Evolutionary conservation across 2,113 vertebrate species (phyloP).

Genomic region (Atractosteus spatula): DNA sequence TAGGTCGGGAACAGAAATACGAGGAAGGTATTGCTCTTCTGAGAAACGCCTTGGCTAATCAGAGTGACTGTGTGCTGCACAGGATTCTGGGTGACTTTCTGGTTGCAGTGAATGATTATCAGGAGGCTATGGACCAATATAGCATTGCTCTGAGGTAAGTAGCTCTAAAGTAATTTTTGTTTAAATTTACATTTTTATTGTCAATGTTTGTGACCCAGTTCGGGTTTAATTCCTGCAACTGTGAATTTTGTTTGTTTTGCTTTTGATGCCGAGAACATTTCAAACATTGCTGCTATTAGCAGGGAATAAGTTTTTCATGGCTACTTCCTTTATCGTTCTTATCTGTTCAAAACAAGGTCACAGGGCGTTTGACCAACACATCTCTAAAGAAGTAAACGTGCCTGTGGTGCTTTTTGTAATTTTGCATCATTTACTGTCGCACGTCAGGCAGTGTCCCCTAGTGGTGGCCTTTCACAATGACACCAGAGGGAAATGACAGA

Average conservation of each 20-base stretch:
- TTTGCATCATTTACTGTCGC: background rate
- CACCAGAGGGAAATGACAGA: background rate
- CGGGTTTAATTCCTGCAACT: too few relatives aligned
- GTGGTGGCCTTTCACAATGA: background rate
- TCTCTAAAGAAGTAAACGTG: too few relatives aligned
- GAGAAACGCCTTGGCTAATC: constrained; percentile 88
- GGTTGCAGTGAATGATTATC: constrained; percentile 92
- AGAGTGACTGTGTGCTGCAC: constrained; percentile 94
- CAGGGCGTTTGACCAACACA: too few relatives aligned
- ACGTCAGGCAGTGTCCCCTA: background rate
- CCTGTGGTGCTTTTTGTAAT: background rate
- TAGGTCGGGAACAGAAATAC: constrained; percentile 93
- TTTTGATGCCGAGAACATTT: background rate
- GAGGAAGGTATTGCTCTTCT: constrained; percentile 92
- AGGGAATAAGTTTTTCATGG: too few relatives aligned
- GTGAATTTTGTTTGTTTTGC: constrained; percentile 3
- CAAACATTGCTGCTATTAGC: too few relatives aligned
- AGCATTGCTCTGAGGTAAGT: constrained; percentile 92
- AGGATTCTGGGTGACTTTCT: constrained; percentile 96
- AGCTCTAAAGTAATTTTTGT: background rate
- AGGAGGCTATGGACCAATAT: constrained; percentile 99
- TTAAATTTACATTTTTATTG: background rate
- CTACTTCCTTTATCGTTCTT: too few relatives aligned
- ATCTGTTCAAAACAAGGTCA: too few relatives aligned
- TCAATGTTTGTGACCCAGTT: too few relatives aligned